phyloP scores from a whole-genome alignment of 2,113 vertebrate species.

The Grammomys dolichurus region DNA sequence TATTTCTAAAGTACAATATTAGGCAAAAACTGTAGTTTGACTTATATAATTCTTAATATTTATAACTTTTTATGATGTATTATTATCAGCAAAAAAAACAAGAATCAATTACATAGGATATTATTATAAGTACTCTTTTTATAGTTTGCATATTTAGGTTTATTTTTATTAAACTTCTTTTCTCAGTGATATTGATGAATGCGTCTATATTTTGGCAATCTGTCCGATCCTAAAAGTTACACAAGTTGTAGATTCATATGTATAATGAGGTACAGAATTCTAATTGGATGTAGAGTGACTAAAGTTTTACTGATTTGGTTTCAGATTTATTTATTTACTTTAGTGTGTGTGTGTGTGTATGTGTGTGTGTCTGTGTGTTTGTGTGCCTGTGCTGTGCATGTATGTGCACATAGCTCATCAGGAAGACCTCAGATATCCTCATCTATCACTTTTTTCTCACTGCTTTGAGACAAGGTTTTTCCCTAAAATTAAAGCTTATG shows the following conservation, averaged over 20 bases:
- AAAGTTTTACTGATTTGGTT: neutral
- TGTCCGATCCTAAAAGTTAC: neutral
- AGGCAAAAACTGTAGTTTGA: neutral
- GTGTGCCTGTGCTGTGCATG: neutral
- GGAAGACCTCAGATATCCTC: neutral
- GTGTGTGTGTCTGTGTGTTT: neutral
- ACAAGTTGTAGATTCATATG: neutral
- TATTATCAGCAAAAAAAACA: neutral
- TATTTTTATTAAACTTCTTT: neutral
- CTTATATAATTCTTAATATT: neutral
- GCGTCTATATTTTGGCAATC: neutral
- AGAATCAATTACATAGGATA: neutral
- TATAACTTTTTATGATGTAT: neutral
- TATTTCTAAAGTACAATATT: neutral
- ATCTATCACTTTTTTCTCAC: neutral
- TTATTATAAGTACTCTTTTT: neutral
- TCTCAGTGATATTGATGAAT: neutral
- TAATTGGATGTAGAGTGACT: neutral
- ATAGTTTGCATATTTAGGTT: neutral
- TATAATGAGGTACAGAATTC: neutral
- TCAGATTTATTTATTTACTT: neutral
- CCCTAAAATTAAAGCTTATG: neutral
- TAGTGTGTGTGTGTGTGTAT: neutral
- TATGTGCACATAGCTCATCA: neutral
- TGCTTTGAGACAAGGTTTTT: neutral